phyloP scores from a whole-genome alignment of 2,113 vertebrate genomes.

The Bubo bubo region DNA sequence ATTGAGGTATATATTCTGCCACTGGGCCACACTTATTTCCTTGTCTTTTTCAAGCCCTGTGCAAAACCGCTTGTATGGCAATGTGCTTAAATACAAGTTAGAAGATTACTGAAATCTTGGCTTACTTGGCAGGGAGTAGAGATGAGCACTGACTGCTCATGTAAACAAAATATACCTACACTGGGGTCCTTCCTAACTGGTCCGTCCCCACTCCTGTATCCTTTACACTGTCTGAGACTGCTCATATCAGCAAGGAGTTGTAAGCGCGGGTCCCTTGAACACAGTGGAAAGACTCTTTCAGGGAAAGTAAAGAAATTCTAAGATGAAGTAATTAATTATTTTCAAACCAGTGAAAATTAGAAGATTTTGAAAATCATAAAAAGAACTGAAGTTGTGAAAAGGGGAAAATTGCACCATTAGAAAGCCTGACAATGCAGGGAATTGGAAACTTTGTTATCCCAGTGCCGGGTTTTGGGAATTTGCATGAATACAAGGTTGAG shows the following conservation, averaged over 20 bases:
- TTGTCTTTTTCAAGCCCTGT: background rate
- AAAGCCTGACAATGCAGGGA: background rate
- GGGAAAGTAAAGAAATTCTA: background rate
- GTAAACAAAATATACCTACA: background rate
- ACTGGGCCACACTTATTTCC: background rate
- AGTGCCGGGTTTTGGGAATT: background rate
- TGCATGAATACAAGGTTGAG: background rate
- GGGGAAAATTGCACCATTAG: background rate
- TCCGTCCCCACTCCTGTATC: background rate
- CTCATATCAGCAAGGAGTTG: background rate
- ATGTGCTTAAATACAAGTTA: background rate
- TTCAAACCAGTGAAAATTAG: background rate
- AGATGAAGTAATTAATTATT: background rate
- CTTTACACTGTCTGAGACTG: background rate
- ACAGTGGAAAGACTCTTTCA: background rate
- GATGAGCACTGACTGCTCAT: background rate
- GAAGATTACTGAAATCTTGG: slow-evolving; percentile 28
- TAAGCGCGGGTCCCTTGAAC: background rate
- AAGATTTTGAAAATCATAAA: background rate
- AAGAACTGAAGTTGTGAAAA: background rate
- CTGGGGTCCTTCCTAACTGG: background rate
- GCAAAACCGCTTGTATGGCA: background rate
- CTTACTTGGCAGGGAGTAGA: background rate
- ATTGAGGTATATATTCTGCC: background rate
- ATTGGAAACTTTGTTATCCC: background rate